Conservation (phyloP, 2,888 invertebrate genomes). For the Tipula vernalis region DNA sequence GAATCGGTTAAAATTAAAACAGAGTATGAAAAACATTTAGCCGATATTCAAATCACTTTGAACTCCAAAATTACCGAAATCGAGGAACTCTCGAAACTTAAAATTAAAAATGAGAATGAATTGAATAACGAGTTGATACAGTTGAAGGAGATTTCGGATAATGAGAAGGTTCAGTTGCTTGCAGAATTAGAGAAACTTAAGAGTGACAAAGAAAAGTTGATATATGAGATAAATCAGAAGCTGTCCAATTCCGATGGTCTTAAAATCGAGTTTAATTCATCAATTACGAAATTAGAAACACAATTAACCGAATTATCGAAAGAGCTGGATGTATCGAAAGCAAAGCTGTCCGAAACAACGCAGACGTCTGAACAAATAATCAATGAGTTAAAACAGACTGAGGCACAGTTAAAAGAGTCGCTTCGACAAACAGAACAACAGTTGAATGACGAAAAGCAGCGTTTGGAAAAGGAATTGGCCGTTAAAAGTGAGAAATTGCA, state of each 20-base stretch:
- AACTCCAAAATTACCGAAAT: not conserved
- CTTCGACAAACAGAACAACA: not conserved
- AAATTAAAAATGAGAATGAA: constrained; percentile 20
- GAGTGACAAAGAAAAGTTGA: constrained; percentile 11
- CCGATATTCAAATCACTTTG: constrained; percentile 16
- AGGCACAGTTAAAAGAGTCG: constrained; percentile 12
- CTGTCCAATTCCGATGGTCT: not conserved
- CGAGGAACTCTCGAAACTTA: constrained; percentile 27
- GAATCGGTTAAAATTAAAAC: constrained; percentile 27
- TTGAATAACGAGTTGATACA: constrained; percentile 15
- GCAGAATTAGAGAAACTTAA: not conserved
- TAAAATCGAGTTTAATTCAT: constrained; percentile 11
- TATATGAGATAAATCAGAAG: constrained; percentile 7
- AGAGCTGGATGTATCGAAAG: not conserved
- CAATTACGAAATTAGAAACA: constrained; percentile 12
- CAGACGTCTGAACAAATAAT: not conserved
- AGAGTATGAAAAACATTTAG: not conserved
- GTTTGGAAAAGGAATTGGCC: not conserved
- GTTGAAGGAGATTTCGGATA: constrained; percentile 13
- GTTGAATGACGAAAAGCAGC: not conserved
- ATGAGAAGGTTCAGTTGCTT: not conserved
- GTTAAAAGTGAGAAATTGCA: not conserved
- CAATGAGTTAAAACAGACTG: not conserved
- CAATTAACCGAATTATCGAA: constrained; percentile 12
- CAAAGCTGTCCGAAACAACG: constrained; percentile 6